phyloP scores from a whole-genome alignment of 1,140 invertebrate genomes.

The Tetramorium parvispinum region DNA sequence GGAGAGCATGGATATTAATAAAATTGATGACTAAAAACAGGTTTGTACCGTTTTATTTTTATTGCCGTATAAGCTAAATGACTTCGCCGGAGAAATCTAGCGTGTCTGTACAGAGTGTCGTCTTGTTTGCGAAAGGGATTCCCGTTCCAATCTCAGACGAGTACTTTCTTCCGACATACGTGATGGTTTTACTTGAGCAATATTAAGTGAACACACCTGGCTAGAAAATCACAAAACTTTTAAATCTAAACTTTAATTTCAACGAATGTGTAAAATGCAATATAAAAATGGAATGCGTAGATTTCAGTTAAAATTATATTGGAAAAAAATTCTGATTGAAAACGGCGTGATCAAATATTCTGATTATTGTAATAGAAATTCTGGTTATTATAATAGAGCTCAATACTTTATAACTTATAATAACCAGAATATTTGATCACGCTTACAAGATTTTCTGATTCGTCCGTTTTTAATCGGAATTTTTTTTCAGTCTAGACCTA shows the following conservation, averaged over 20 bases:
- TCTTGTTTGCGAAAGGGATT: background rate
- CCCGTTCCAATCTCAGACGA: background rate
- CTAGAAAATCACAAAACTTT: background rate
- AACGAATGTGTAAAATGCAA: background rate
- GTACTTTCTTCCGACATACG: background rate
- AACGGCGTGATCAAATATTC: too few relatives aligned
- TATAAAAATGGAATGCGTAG: background rate
- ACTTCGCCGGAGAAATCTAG: conserved; percentile 62
- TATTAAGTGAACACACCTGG: background rate
- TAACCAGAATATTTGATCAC: too few relatives aligned
- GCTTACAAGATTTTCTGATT: too few relatives aligned
- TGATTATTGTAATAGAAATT: too few relatives aligned
- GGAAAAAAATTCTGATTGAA: too few relatives aligned
- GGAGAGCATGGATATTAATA: conserved; percentile 42
- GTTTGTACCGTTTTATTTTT: conserved; percentile 65
- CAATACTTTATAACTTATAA: too few relatives aligned
- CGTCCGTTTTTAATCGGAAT: too few relatives aligned
- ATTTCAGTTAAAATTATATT: background rate
- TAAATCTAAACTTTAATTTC: background rate
- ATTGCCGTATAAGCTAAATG: conserved; percentile 76
- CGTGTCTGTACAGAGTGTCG: background rate
- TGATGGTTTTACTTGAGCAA: background rate
- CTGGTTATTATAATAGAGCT: too few relatives aligned
- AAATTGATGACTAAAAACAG: conserved; percentile 39
- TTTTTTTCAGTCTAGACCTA: too few relatives aligned